Percentiles rank a stretch among this genome's conserved stretches.
Evolutionary conservation across 2,888 invertebrate genomes (phyloP).

Genomic region (Diaperis boleti): DNA sequence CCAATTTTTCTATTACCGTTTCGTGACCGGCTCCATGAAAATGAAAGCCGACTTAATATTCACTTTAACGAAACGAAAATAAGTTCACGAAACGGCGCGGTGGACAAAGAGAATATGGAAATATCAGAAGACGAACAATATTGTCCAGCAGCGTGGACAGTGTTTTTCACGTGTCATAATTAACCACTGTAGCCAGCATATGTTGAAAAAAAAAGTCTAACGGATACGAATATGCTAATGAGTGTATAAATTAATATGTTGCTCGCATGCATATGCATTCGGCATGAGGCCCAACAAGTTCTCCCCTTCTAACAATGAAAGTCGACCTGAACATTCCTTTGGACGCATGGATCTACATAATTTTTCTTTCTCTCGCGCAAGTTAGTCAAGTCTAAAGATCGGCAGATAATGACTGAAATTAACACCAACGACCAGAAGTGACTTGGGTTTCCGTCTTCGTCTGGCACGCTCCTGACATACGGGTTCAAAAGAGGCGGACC

Average conservation of each 20-base stretch:
- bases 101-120: constrained; percentile 15
- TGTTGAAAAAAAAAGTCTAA: constrained; percentile 66
- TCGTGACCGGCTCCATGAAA: constrained; percentile 27
- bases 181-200: constrained; percentile 65
- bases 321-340: constrained; percentile 53
- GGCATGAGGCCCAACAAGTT: constrained; percentile 53
- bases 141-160: constrained; percentile 29
- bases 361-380: constrained; percentile 68
- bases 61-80: constrained; percentile 4
- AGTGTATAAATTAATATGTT: constrained; percentile 68
- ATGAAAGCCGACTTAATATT: constrained; percentile 12
- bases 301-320: constrained; percentile 61
- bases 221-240: constrained; percentile 69
- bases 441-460: constrained; percentile 51
- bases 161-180: constrained; percentile 63
- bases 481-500: constrained; percentile 42
- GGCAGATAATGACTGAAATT: constrained; percentile 67
- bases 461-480: constrained; percentile 34
- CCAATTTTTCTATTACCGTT: constrained; percentile 35
- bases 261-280: constrained; percentile 68
- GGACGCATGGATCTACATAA: constrained; percentile 64
- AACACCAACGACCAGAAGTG: constrained; percentile 63
- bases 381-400: constrained; percentile 68
- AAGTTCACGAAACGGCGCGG: constrained; percentile 5
- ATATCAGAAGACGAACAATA: constrained; percentile 14